phyloP scores from a whole-genome alignment of 1,140 invertebrate genomes.

The Nixonia krombeini region DNA sequence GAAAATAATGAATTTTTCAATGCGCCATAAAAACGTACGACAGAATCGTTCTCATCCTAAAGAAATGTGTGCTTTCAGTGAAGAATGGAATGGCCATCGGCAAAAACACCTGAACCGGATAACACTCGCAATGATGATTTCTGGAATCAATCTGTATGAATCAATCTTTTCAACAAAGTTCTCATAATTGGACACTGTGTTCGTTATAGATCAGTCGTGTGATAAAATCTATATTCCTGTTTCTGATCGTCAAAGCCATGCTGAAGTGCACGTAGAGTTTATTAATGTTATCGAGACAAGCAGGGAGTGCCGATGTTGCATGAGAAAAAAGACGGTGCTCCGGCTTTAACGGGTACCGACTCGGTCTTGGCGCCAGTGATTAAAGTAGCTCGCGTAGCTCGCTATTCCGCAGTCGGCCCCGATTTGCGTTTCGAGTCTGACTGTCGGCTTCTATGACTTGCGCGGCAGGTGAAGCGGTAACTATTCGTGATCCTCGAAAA shows the following conservation, averaged over 20 bases:
- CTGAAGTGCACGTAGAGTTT: conserved; percentile 3
- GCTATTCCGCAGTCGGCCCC: conserved; percentile 2
- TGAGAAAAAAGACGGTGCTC: conserved; percentile 23
- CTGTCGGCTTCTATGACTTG: conserved; percentile 8
- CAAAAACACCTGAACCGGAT: too few species aligned
- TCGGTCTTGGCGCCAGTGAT: conserved; percentile 30
- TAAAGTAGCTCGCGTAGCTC: conserved; percentile 29
- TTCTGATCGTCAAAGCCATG: conserved; percentile 3
- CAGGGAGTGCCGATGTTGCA: conserved; percentile 16
- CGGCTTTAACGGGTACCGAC: conserved; percentile 29
- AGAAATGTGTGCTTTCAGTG: too few species aligned
- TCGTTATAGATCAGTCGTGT: not conserved
- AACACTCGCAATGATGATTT: too few species aligned
- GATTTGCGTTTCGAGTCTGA: conserved; percentile 1
- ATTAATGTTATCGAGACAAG: conserved; percentile 18
- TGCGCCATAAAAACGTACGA: too few species aligned
- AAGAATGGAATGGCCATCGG: too few species aligned
- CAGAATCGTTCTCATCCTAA: too few species aligned
- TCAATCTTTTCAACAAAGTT: not conserved
- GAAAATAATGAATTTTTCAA: too few species aligned
- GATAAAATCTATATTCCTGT: conserved; percentile 27
- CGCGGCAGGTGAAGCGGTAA: conserved; percentile 5
- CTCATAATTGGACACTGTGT: conserved; percentile 15
- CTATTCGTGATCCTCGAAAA: not conserved
- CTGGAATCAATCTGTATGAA: too few species aligned